Percentiles rank a stretch among this genome's conserved stretches.
Conservation (phyloP, 2,888 invertebrate species). For the Lamproptera curius region DNA sequence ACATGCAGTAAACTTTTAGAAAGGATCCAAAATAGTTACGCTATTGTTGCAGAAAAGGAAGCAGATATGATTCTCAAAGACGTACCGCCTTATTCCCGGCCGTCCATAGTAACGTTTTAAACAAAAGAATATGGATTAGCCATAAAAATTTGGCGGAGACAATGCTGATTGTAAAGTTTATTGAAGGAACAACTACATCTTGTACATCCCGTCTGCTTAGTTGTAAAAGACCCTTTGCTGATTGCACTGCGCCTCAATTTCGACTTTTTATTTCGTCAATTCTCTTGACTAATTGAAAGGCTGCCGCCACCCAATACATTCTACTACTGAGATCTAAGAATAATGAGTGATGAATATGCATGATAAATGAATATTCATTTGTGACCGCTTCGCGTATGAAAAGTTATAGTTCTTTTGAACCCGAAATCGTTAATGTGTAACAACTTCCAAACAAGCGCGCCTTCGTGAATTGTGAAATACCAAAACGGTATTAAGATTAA, state of each 20-base stretch:
- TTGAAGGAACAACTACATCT: constrained; percentile 42
- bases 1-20: background rate
- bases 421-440: constrained; percentile 16
- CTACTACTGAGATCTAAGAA: constrained; percentile 40
- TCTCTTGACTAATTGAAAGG: constrained; percentile 40
- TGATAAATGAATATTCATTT: constrained; percentile 16
- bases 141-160: constrained; percentile 44
- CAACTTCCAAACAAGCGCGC: constrained; percentile 3
- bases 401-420: constrained; percentile 28
- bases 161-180: constrained; percentile 57
- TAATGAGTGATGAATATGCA: constrained; percentile 41
- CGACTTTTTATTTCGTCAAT: constrained; percentile 44
- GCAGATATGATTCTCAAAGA: constrained; percentile 8
- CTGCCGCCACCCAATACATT: constrained; percentile 40
- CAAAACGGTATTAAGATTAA: constrained; percentile 8
- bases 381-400: constrained; percentile 6
- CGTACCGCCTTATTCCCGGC: background rate
- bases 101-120: constrained; percentile 19
- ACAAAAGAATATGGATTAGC: constrained; percentile 46
- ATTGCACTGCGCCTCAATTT: constrained; percentile 39
- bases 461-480: background rate
- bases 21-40: constrained; percentile 14
- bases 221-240: constrained; percentile 35
- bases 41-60: constrained; percentile 8
- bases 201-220: constrained; percentile 38